Evolutionary conservation across 2,888 invertebrate species (phyloP).

Genomic region (Sialis fuliginosa): DNA sequence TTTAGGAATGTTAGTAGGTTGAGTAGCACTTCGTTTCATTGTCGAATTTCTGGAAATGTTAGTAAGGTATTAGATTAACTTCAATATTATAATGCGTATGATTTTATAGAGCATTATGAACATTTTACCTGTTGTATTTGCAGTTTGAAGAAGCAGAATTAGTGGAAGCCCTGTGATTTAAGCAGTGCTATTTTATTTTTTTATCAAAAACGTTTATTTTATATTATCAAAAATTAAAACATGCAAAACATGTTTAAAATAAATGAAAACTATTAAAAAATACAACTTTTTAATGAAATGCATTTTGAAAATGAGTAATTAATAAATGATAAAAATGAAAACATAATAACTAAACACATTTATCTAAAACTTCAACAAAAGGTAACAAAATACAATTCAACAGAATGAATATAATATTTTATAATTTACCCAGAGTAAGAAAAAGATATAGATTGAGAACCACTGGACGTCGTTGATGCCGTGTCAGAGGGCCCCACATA

Average conservation of each 20-base stretch:
- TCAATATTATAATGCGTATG: not conserved
- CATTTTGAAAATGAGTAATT: not conserved
- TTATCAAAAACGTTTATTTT: too few relatives aligned
- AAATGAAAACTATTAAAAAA: not conserved
- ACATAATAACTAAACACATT: not conserved
- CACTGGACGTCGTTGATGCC: conserved; percentile 25
- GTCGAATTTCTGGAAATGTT: conserved; percentile 3
- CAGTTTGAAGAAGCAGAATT: not conserved
- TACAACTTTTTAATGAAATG: not conserved
- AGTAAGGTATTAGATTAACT: not conserved
- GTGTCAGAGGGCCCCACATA: conserved; percentile 37
- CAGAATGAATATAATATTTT: conserved; percentile 2
- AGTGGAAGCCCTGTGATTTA: not conserved
- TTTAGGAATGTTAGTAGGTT: not conserved
- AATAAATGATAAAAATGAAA: not conserved
- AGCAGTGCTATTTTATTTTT: too few relatives aligned
- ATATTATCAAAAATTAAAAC: too few relatives aligned
- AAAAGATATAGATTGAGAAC: conserved; percentile 26
- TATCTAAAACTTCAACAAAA: not conserved
- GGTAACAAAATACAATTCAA: not conserved
- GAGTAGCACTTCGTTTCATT: conserved; percentile 5
- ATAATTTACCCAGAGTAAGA: conserved; percentile 25
- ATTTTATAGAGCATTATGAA: not conserved
- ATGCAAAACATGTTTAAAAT: too few relatives aligned
- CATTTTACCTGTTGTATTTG: not conserved